phyloP scores from a whole-genome alignment of 2,797 vertebrate species.

The Bovichtus variegatus region DNA sequence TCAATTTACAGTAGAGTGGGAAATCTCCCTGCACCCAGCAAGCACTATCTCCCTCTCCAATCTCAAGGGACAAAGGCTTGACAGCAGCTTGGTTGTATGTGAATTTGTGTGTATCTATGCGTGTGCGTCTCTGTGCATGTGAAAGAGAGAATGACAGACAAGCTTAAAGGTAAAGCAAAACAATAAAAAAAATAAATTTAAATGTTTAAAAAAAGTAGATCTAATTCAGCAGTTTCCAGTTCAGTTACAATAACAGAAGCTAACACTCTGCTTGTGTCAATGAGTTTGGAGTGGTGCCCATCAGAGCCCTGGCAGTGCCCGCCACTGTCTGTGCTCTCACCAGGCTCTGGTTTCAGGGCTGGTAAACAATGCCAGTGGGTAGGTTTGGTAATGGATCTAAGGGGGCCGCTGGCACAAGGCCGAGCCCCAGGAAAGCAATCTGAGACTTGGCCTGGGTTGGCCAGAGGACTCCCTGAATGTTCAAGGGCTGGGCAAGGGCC shows the following conservation, averaged over 20 bases:
- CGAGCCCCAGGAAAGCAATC: slow-evolving; percentile 76
- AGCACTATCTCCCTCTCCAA: slow-evolving; percentile 64
- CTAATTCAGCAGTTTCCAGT: slow-evolving; percentile 48
- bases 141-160: slow-evolving; percentile 16
- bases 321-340: slow-evolving; percentile 73
- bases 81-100: slow-evolving; percentile 58
- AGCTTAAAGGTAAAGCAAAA: slow-evolving; percentile 16
- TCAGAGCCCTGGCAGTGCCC: slow-evolving; percentile 64
- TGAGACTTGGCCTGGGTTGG: slow-evolving; percentile 44
- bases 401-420: slow-evolving; percentile 73
- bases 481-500: slow-evolving; percentile 59
- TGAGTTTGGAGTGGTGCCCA: slow-evolving; percentile 55
- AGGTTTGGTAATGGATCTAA: slow-evolving; percentile 84
- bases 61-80: slow-evolving; percentile 61
- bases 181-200: no score
- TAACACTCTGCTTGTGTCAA: slow-evolving; percentile 41
- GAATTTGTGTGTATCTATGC: slow-evolving; percentile 24
- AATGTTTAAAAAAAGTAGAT: slow-evolving; percentile 31
- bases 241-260: slow-evolving; percentile 42
- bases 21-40: slow-evolving; percentile 80
- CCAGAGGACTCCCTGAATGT: slow-evolving; percentile 52
- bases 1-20: slow-evolving; percentile 86
- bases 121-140: slow-evolving; percentile 30
- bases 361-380: slow-evolving; percentile 84
- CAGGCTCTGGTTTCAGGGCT: slow-evolving; percentile 82